phyloP scores from a whole-genome alignment of 1,140 invertebrate genomes.

The Cherax quadricarinatus region DNA sequence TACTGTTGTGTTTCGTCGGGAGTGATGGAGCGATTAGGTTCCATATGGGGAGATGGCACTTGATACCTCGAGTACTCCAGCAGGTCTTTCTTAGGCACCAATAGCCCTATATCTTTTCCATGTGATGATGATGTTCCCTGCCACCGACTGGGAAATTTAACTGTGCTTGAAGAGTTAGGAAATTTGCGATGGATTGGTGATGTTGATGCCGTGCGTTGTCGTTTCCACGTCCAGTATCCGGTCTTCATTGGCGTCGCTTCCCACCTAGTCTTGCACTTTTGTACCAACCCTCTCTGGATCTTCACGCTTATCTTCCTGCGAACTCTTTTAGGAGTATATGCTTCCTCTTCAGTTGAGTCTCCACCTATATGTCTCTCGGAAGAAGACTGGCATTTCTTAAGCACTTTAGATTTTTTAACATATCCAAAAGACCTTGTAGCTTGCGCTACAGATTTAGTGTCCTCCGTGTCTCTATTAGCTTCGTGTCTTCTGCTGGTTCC shows the following conservation, averaged over 20 bases:
- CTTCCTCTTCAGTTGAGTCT: conserved; percentile 6
- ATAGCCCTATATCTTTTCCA: not conserved
- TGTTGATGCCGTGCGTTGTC: not conserved
- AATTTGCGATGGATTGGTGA: not conserved
- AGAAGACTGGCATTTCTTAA: not conserved
- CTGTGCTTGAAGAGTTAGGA: not conserved
- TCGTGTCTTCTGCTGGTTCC: not conserved
- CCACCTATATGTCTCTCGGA: not conserved
- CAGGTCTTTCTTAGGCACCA: not conserved
- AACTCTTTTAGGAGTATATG: not conserved
- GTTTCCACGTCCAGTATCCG: conserved; percentile 59
- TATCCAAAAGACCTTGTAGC: not conserved
- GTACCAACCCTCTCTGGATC: conserved; percentile 47
- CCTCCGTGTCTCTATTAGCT: too few relatives aligned
- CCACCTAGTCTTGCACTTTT: conserved; percentile 43
- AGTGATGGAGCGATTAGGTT: conserved; percentile 30
- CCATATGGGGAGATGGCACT: not conserved
- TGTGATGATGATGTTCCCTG: not conserved
- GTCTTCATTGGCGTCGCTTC: conserved; percentile 15
- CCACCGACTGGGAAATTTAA: not conserved
- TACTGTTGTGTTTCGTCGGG: conserved; percentile 51
- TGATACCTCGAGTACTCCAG: conserved; percentile 30
- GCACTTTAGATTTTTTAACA: not conserved
- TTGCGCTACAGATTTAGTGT: not conserved
- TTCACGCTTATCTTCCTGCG: conserved; percentile 41